Evolutionary conservation across 2,797 vertebrate genomes (phyloP).

Genomic region (Taenioides sp.): DNA sequence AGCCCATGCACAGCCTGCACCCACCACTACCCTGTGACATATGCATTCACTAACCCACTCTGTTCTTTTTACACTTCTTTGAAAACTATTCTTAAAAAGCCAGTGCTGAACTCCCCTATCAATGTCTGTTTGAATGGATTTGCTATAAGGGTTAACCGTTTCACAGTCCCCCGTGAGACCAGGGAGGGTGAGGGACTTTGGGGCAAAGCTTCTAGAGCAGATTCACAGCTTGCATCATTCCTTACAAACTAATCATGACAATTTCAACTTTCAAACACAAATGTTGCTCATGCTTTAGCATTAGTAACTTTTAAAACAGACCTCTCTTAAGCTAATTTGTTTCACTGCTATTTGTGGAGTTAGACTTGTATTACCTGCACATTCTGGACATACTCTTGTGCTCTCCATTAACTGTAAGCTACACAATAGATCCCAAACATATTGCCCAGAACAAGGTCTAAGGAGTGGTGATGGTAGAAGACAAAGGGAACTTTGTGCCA

Average conservation of each 20-base stretch:
- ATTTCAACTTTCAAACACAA: conserved; percentile 65
- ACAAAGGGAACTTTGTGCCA: conserved; percentile 59
- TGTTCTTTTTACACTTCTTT: conserved; percentile 31
- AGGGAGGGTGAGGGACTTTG: conserved; percentile 68
- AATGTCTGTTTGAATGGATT: conserved; percentile 28
- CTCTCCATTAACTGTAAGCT: conserved; percentile 52
- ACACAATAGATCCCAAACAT: conserved; percentile 42
- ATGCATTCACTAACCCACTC: conserved; percentile 45
- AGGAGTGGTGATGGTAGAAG: conserved; percentile 65
- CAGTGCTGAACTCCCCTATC: conserved; percentile 31
- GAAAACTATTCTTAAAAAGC: conserved; percentile 48
- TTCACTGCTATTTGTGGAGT: conserved; percentile 58
- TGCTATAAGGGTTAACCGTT: conserved; percentile 56
- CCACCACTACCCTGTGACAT: conserved; percentile 55
- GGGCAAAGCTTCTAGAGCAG: conserved; percentile 75
- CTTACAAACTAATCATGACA: conserved; percentile 53
- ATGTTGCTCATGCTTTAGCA: conserved; percentile 69
- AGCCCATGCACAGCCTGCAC: conserved; percentile 73
- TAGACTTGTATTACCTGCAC: conserved; percentile 45
- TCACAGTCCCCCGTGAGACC: conserved; percentile 60
- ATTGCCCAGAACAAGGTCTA: conserved; percentile 53
- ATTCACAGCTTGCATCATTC: conserved; percentile 73
- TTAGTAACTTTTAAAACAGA: conserved; percentile 63
- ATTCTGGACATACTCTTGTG: conserved; percentile 45
- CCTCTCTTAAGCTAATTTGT: conserved; percentile 61